Evolutionary conservation across 2,888 invertebrate genomes (phyloP).

Genomic region (Cerastis leucographa): DNA sequence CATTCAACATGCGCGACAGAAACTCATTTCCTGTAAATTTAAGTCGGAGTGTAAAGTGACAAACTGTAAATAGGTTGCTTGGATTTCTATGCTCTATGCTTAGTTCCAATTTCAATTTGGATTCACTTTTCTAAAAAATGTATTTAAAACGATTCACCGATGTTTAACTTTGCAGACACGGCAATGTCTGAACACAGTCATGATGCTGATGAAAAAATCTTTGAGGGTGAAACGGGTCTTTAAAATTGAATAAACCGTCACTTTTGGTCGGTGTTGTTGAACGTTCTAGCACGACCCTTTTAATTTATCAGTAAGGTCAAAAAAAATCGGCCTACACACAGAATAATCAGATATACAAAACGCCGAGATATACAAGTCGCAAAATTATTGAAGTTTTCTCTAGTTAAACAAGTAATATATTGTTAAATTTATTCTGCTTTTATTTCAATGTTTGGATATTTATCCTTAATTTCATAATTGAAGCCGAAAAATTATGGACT

Average conservation of each 20-base stretch:
- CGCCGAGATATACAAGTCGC: no score
- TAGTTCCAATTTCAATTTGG: background rate
- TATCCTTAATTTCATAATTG: no score
- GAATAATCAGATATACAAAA: no score
- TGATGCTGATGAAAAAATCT: background rate
- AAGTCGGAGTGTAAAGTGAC: slow-evolving; percentile 16
- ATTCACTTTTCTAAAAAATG: slow-evolving; percentile 1
- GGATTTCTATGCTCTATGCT: slow-evolving; percentile 9
- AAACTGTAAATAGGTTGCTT: slow-evolving; percentile 25
- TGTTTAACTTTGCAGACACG: background rate
- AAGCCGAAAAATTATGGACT: no score
- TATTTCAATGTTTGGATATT: no score
- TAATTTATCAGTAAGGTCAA: no score
- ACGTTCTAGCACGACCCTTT: background rate
- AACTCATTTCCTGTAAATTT: slow-evolving; percentile 55
- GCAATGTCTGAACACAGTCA: background rate
- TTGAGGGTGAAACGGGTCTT: background rate
- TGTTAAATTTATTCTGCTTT: no score
- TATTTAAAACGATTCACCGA: background rate
- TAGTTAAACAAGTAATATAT: no score
- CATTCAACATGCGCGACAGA: slow-evolving; percentile 34
- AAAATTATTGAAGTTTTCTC: no score
- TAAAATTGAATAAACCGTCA: background rate
- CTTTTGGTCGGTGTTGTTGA: background rate
- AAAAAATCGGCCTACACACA: no score